Evolutionary conservation across 2,797 vertebrate species (phyloP), one percentile per base, ranked within the genome.

Genomic region (Mormyrops attenuatus): DNA sequence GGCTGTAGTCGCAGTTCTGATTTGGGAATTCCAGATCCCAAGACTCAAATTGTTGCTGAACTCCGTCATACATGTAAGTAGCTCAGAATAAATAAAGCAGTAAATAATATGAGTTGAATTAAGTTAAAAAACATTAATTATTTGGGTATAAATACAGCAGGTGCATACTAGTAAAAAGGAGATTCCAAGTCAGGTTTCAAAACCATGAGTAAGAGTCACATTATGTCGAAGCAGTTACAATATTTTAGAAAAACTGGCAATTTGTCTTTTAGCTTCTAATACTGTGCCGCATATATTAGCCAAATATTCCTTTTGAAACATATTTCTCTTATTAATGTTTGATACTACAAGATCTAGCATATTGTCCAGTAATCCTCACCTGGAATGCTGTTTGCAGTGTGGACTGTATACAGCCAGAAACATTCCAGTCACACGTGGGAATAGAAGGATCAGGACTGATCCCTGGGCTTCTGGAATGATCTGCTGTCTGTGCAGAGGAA

Each of bases 401-500:
- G 82, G 34, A 20, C 89, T 20, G 49, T 9, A 15, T 3, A 26
- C 17, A 49, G 38, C 34, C 13, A 38, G 60, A 87, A 77, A 89
- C 34, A 66, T 77, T 41, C 8, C 20, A 63, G 53, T 49, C 11
- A 7, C 55, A 66, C 17, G 5, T 50, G 22, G 30, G 88, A 57
- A 47, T 17, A 34, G 50, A 66, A 26, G 60, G 53, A 63, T 91
- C 93, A 93, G 93, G 66, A 38, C 7, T 30, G 92, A 86, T 69
- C 92, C 93, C 91, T 93, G 90, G 90, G 87, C 91, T 93, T 92
- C 69, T 73, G 88, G 88, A 80, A 90, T 93, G 91, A 92, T 93
- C 91, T 93, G 90, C 91, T 91, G 92, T 93, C 93, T 93, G 63
- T 89, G 90, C 22, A 89, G 91, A 91, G 91, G 91, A 93, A 93